Base-by-base conservation (phyloP, 1,140 invertebrate species). In the Gryon sp. region DNA sequence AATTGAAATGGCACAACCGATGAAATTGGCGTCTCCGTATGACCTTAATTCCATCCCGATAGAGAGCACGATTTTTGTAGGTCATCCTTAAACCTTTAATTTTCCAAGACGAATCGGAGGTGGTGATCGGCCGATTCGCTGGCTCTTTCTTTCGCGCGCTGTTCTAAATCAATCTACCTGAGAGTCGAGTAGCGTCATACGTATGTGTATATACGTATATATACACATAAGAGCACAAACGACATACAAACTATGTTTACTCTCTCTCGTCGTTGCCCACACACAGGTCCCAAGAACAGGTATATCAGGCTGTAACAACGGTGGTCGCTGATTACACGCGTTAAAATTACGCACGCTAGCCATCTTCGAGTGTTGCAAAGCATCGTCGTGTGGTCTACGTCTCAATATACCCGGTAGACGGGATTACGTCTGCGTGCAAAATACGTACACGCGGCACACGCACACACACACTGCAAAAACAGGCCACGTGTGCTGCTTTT, bases 111-210 rank as follows among this genome's bases (percentile, higher is more conserved):
- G n/a, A n/a, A 66, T 72, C 69, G 30, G n/a, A 70, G 45, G 66
- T 65, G 63, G 50, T 50, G 32, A 55, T 73, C 66, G 9, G 18
- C 30, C 36, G 48, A 22, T 41, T 55, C n/a, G 19, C 30, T 45
- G 46, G 1, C 50, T 14, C 53, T 20, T 66, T 65, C 40, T 50
- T 60, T 59, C 28, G 73, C 38, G 66, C 77, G n/a, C n/a, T 75
- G 80, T 75, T 83, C 65, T 83, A 84, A 86, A 84, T 84, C 84
- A 86, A 86, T 86, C 82, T 80, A 59, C 80, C n/a, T n/a, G n/a
- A 80, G 69, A 79, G 70, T 78, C 79, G 82, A 82, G 79, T 80
- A 80, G 76, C 36, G 19, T 55, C 46, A 53, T 57, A 41, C 48
- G 16, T 6, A 55, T 3, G 36, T 43, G 16, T 6, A 55, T 3